A percentile compares a stretch with the other conserved stretches of the same genome.
Conservation (phyloP, 2,797 vertebrate genomes). For the Tragelaphus eurycerus region DNA sequence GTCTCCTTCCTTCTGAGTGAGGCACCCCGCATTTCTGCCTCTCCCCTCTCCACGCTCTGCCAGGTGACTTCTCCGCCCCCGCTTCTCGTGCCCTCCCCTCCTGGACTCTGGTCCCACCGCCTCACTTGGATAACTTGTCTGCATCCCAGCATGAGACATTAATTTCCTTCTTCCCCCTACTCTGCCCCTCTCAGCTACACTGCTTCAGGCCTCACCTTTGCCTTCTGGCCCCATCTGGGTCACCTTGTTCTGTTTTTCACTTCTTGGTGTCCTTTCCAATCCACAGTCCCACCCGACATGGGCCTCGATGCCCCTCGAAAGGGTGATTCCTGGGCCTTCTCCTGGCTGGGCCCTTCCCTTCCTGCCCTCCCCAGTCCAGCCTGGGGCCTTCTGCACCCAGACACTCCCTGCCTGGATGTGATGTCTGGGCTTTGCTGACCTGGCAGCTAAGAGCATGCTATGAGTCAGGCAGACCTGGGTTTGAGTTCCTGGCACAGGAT, state of each 20-base stretch:
- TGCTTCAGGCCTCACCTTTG: no score
- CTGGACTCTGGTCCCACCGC: not conserved
- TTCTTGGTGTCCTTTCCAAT: not conserved
- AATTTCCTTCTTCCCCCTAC: not conserved
- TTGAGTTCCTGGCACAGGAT: not conserved
- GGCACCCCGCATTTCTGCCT: not conserved
- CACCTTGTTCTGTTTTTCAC: not conserved
- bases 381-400: not conserved
- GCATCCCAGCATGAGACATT: fast-evolving
- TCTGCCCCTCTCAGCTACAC: not conserved
- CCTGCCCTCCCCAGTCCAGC: not conserved
- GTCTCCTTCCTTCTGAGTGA: not conserved
- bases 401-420: not conserved
- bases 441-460: not conserved
- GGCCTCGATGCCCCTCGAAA: not conserved
- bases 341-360: not conserved
- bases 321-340: not conserved
- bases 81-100: fast-evolving
- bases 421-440: not conserved
- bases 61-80: fast-evolving
- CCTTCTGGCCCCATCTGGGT: not conserved
- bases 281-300: not conserved
- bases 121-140: not conserved
- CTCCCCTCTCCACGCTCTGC: not conserved
- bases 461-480: not conserved